Percentiles rank a stretch among this genome's conserved stretches.
These are phyloP conservation scores for Polypedilum vanderplanki DNA, from an alignment of 1,140 invertebrate species.

Conservation along the genomic window DNA sequence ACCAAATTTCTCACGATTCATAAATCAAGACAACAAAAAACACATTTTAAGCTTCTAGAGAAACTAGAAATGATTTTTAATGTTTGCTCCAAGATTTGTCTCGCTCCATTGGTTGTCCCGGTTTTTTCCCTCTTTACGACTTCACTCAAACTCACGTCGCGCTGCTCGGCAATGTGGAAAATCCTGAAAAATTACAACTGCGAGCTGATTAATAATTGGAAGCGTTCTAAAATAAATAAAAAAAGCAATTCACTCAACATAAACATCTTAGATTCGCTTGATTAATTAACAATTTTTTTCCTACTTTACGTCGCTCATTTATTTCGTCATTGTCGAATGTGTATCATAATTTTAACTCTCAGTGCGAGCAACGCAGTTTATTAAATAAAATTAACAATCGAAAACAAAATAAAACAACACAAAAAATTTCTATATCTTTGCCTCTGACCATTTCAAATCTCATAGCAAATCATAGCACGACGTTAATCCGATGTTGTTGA, in stretches of 20 bases:
- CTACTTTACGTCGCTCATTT: neutral
- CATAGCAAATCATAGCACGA: neutral
- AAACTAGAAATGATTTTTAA: slow-evolving; percentile 14
- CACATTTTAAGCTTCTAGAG: slow-evolving; percentile 16
- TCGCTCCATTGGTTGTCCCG: slow-evolving; percentile 15
- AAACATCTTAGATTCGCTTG: slow-evolving; percentile 26
- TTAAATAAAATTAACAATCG: no score
- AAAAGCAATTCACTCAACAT: slow-evolving; percentile 14
- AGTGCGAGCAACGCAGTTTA: no score
- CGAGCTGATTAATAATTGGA: neutral
- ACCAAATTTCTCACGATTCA: slow-evolving; percentile 24
- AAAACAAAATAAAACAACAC: no score
- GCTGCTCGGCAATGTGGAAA: slow-evolving; percentile 26
- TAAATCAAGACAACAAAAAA: slow-evolving; percentile 21
- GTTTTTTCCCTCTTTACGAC: neutral
- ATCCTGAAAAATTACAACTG: slow-evolving; percentile 25
- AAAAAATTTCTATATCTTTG: no score
- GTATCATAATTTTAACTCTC: no score
- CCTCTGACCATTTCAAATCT: neutral
- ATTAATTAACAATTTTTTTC: slow-evolving; percentile 24
- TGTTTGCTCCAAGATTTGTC: slow-evolving; percentile 11
- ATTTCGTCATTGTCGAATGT: no score
- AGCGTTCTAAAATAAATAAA: slow-evolving; percentile 10
- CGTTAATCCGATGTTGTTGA: slow-evolving; percentile 27
- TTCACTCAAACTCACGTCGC: neutral